Conservation (phyloP, 2,797 vertebrate species). For the Notamacropus eugenii region DNA sequence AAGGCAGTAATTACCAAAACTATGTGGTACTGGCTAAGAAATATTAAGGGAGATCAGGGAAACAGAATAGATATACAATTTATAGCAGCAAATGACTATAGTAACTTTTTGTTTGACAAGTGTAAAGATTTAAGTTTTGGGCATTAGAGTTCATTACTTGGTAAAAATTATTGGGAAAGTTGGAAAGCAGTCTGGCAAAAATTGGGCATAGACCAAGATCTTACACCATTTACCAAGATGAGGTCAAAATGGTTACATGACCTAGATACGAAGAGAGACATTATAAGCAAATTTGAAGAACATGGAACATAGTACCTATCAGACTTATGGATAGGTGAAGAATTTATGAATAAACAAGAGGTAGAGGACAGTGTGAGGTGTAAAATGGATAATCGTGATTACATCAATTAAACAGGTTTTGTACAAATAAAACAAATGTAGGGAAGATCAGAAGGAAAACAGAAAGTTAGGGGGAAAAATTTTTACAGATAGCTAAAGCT, state of each 20-base stretch:
- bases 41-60: not conserved
- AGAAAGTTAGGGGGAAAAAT: too few relatives aligned
- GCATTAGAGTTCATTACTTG: not conserved
- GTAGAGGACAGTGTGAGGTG: too few relatives aligned
- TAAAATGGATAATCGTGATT: too few relatives aligned
- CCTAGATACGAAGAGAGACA: too few relatives aligned
- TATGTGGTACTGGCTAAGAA: not conserved
- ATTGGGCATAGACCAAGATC: not conserved
- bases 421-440: too few relatives aligned
- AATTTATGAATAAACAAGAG: too few relatives aligned
- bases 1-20: not conserved
- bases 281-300: too few relatives aligned
- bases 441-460: too few relatives aligned
- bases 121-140: not conserved
- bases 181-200: not conserved
- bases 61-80: not conserved
- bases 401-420: too few relatives aligned
- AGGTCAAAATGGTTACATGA: not conserved
- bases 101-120: not conserved
- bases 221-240: not conserved
- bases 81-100: not conserved
- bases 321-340: too few relatives aligned
- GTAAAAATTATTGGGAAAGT: not conserved
- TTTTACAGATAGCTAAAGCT: too few relatives aligned
- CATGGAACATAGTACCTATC: too few relatives aligned